Percentiles rank a stretch among this genome's conserved stretches.
Evolutionary conservation across 1,140 invertebrate genomes (phyloP).

Genomic region (Bombus waltoni): DNA sequence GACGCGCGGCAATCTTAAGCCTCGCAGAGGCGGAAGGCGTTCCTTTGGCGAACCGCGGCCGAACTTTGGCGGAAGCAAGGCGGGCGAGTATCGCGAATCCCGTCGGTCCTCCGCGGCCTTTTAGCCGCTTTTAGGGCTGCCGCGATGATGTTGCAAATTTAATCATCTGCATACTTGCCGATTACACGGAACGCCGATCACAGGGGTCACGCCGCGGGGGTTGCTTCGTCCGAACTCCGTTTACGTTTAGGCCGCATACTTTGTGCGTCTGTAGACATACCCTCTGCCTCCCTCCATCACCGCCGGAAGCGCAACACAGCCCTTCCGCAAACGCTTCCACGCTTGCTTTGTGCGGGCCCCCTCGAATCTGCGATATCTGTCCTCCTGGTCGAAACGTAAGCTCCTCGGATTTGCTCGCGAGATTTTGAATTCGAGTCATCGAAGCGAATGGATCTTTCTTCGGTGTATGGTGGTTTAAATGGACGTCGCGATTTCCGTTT

Average conservation of each 20-base stretch:
- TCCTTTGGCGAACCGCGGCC: constrained; percentile 77
- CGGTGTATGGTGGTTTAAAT: not conserved
- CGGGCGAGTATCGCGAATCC: constrained; percentile 65
- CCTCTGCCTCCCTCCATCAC: not conserved
- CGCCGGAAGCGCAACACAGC: constrained; percentile 42
- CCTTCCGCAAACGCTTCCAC: constrained; percentile 4
- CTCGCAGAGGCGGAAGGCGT: constrained; percentile 48
- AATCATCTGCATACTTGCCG: constrained; percentile 84
- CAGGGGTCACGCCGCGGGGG: constrained; percentile 77
- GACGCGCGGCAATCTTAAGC: constrained; percentile 46
- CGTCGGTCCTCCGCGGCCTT: constrained; percentile 70
- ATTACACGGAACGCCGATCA: constrained; percentile 83
- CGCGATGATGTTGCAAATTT: constrained; percentile 84
- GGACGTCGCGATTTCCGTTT: not conserved
- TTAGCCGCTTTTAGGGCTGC: constrained; percentile 77
- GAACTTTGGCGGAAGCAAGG: constrained; percentile 67
- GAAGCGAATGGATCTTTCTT: no score
- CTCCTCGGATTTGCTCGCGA: no score
- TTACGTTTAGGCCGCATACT: constrained; percentile 67
- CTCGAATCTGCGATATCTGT: not conserved
- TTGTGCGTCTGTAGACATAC: constrained; percentile 57
- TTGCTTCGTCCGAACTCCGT: constrained; percentile 67
- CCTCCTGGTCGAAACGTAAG: not conserved
- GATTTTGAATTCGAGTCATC: not conserved
- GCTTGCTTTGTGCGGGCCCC: constrained; percentile 22